Evolutionary conservation across 35 echinoderm and acorn worm genomes (phyloP), one percentile per base, ranked within the genome.

Genomic region (Ophiothrix spiculata): DNA sequence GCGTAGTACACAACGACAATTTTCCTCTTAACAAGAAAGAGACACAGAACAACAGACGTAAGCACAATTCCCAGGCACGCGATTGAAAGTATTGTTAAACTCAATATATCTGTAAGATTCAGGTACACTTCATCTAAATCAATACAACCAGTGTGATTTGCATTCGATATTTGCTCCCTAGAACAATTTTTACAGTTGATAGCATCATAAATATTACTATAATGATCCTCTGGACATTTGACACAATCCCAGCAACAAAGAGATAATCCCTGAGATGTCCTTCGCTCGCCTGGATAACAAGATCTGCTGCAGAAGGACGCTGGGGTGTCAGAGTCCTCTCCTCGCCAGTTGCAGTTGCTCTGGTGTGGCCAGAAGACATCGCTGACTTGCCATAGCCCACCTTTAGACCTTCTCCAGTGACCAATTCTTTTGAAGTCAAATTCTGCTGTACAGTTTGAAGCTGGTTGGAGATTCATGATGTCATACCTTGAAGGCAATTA

Each of bases 191-290:
- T 36, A 69, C 92, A 94, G 1, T 56, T 77, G 33, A 77, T 36
- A 25, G 92, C 88, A 42, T 94, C 80, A 31, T 34, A 45, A 15
- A 19, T 49, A 31, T 83, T 33, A 35, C 56, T 87, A 84, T 83
- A 94, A 79, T 80, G 56, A 79, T 90, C 82, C 19, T 86, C 84
- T 31, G 75, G 79, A 73, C 92, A 94, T 16, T 28, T 38, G 6
- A 90, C 89, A 39, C 92, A 94, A 32, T 87, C 64, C 92, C 92
- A 94, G 37, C 92, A 94, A 74, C 92, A 94, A 28, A 39, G 40
- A 17, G 77, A 85, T 17, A 84, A 31, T 25, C 82, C 84, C 21
- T 60, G 36, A 35, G 79, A 76, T 31, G 80, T 79, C 0, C 76
- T 40, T 21, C 88, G 74, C 33, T 86, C 74, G 1, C 92, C 92